Evolutionary conservation across 2,888 invertebrate species (phyloP), one percentile per base, ranked within the genome.

Genomic region (Ormyrus pomaceus): DNA sequence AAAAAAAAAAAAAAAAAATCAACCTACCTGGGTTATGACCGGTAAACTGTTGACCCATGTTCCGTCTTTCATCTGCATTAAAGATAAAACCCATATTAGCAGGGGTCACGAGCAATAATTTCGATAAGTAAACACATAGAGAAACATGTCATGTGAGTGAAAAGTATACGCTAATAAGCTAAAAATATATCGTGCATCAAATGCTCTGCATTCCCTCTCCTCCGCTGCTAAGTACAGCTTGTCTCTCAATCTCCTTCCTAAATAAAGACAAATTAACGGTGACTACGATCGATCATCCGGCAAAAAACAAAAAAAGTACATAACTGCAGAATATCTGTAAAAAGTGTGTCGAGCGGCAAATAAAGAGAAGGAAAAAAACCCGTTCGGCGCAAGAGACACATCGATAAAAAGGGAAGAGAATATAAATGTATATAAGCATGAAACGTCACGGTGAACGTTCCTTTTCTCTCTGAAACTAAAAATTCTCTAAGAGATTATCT

Each of bases 11-110:
- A 56, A 62, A 46, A 19, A 46, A 19, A 56, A 61, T 4, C 55
- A 69, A 83, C 83, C 78, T 86, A 90, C 90, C 90, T 87, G 87
- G 82, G 83, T 86, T 87, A 78, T 85, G 84, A 83, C 87, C 88
- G 70, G 85, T 72, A 81, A 86, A 72, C 77, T 86, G 86, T 68
- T 87, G 89, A 53, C 88, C 90, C 86, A 86, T 79, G 82, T 82
- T 84, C 78, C 88, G 88, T 84, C 89, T 89, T 77, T 90, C 90
- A 90, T 88, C 90, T 90, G 86, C 73, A 34, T 56, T 73, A 81
- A 81, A 78, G 75, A 70, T 34, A 74, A 5, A 65, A 48, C 6
- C 5, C 34, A 50, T 55, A 59, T 55, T 56, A 58, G 58, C 9
- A 58, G 10, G 11, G n/a, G 45, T 55, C 3, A 4, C 13, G 2